Conservation (phyloP, 2,888 invertebrate genomes). For the Suillia variegata region DNA sequence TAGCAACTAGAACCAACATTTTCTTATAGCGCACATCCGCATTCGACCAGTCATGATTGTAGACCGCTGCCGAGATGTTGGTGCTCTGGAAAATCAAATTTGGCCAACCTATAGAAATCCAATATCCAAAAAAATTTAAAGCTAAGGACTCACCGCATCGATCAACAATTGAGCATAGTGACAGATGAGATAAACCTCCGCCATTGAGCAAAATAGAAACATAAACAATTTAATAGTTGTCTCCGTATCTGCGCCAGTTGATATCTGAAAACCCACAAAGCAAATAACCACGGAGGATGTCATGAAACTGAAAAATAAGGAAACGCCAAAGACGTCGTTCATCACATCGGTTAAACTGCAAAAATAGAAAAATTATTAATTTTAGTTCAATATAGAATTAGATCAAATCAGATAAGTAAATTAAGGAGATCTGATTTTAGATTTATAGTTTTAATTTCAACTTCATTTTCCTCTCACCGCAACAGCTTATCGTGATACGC, state of each 20-base stretch:
- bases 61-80: constrained; percentile 38
- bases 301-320: constrained; percentile 48
- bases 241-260: constrained; percentile 38
- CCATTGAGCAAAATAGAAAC: constrained; percentile 43
- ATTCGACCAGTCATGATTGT: constrained; percentile 46
- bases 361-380: too few relatives aligned
- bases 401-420: too few relatives aligned
- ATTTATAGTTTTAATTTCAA: too few relatives aligned
- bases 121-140: constrained; percentile 16
- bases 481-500: constrained; percentile 33
- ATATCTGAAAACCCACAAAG: constrained; percentile 54
- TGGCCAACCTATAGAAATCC: too few relatives aligned
- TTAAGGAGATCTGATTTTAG: too few relatives aligned
- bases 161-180: constrained; percentile 46
- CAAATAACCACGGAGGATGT: constrained; percentile 53
- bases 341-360: constrained; percentile 38
- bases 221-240: constrained; percentile 43
- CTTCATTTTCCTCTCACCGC: too few relatives aligned
- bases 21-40: constrained; percentile 44
- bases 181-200: constrained; percentile 50
- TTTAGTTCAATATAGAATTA: too few relatives aligned
- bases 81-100: constrained; percentile 33
- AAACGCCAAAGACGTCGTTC: constrained; percentile 49
- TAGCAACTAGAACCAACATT: constrained; percentile 42
- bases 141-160: constrained; percentile 39